These are phyloP conservation scores for Clarias fuscus DNA, from an alignment of 2,797 vertebrate genomes.

Conservation along the genomic window DNA sequence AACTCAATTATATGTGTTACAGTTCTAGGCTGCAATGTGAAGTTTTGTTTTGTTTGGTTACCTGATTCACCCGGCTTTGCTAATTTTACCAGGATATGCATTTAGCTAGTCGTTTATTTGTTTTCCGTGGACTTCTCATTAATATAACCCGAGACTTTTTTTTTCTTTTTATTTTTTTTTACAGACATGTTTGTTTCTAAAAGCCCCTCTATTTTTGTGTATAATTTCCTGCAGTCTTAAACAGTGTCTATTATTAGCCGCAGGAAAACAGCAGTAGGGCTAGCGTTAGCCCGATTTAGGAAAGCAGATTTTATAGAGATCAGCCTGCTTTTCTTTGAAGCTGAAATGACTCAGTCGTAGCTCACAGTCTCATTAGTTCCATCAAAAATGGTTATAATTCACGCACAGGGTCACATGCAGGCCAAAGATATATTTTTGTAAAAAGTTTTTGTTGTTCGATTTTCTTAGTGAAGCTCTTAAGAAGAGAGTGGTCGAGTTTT, in stretches of 20 bases:
- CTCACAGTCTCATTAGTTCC: constrained; percentile 15
- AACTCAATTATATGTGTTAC: background rate
- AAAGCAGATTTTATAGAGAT: constrained; percentile 21
- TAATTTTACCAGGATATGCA: constrained; percentile 15
- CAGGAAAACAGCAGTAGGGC: constrained; percentile 29
- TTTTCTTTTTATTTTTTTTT: constrained; percentile 3
- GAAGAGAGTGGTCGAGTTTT: background rate
- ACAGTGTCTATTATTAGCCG: constrained; percentile 41
- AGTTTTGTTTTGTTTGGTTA: background rate
- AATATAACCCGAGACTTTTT: constrained; percentile 27
- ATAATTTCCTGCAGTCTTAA: constrained; percentile 39
- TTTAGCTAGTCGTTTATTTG: constrained; percentile 30
- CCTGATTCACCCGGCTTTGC: background rate
- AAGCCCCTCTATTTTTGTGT: constrained; percentile 42
- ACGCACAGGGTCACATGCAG: constrained; percentile 7
- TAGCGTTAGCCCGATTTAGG: background rate
- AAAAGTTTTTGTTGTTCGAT: background rate
- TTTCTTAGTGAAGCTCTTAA: background rate
- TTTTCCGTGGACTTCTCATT: constrained; percentile 2
- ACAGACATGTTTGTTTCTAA: constrained; percentile 17
- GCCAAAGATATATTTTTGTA: background rate
- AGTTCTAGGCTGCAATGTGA: background rate
- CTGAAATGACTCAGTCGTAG: background rate
- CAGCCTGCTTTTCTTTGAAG: constrained; percentile 11
- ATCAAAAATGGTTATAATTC: constrained; percentile 7